Evolutionary conservation across 2,797 vertebrate species (phyloP), one percentile per base, ranked within the genome.

Genomic region (Sebastolobus alascanus): DNA sequence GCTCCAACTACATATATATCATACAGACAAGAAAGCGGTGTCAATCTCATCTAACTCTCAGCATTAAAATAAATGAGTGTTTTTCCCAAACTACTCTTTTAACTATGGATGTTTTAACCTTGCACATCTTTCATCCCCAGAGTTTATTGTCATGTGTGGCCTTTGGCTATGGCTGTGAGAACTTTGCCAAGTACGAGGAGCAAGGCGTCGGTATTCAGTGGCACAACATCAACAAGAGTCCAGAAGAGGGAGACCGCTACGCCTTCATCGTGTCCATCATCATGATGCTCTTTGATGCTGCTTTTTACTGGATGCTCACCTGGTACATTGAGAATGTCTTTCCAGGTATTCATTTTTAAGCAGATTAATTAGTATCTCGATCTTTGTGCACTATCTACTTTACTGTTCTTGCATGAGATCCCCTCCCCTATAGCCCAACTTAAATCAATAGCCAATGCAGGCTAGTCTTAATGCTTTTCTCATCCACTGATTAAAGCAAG

Each of bases 251-350:
- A 18, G 96, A 97, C 0, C 91, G 89, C 70, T 99, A 98, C 93
- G 98, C 92, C 86, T 97, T 99, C 78, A 89, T 96, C 13, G 91
- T 96, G 2, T 97, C 98, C 1, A 95, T 97, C n/a, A 43, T 93
- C 82, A 98, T 99, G 96, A 98, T 99, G 98, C 92, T 99, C 7
- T 81, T 96, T 0, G 98, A 99, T n/a, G 88, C 97, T 1, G 78
- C 94, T 35, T 61, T 99, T 0, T 98, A 99, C 73, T 97, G 96
- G 75, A 75, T 96, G 27, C 96, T 99, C 94, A 99, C 98, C 0
- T 99, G 98, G 98, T 99, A 99, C 94, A 98, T 99, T 11, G 98
- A 99, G 87, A 97, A 97, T 1, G 96, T 99, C 81, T 99, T 97
- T 76, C 99, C 99, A 97, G 99, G 99, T 99, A 93, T 68, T 54